A percentile compares a stretch with the other conserved stretches of the same genome.
These are phyloP conservation scores for Enteromius anoplus DNA, from an alignment of 2,797 vertebrate species.

Conservation along the genomic window DNA sequence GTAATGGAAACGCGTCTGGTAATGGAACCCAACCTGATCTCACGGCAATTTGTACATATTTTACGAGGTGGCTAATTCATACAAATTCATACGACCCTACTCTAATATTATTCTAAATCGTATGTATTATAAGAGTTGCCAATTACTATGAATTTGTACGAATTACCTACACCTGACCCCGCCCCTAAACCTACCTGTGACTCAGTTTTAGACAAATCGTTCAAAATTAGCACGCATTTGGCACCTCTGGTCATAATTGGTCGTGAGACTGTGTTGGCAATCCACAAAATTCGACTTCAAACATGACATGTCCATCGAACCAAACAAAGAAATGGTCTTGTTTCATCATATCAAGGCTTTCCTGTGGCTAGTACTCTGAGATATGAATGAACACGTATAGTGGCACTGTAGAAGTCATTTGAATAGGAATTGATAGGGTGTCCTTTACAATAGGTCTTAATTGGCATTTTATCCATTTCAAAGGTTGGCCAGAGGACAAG, in stretches of 20 bases:
- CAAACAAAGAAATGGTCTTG: background rate
- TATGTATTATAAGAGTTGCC: too few species aligned
- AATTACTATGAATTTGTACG: too few species aligned
- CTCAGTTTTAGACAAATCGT: too few species aligned
- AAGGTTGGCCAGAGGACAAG: slow-evolving; percentile 37
- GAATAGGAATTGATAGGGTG: slow-evolving; percentile 33
- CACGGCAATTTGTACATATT: too few species aligned
- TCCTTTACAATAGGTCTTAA: slow-evolving; percentile 54
- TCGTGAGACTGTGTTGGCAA: background rate
- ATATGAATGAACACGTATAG: background rate
- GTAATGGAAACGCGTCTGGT: too few species aligned
- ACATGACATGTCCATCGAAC: background rate
- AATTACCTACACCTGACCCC: background rate
- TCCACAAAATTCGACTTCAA: background rate
- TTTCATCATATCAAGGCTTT: background rate
- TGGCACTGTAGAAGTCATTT: slow-evolving; percentile 29
- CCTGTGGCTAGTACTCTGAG: background rate
- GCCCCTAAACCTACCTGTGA: too few species aligned
- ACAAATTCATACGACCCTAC: too few species aligned
- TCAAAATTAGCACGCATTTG: too few species aligned
- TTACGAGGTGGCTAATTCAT: too few species aligned
- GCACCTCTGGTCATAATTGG: too few species aligned
- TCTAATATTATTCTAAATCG: too few species aligned
- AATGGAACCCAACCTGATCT: too few species aligned
- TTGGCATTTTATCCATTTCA: slow-evolving; percentile 53